Conservation (phyloP, 2,113 vertebrate genomes). For the Eubucco bourcierii region DNA sequence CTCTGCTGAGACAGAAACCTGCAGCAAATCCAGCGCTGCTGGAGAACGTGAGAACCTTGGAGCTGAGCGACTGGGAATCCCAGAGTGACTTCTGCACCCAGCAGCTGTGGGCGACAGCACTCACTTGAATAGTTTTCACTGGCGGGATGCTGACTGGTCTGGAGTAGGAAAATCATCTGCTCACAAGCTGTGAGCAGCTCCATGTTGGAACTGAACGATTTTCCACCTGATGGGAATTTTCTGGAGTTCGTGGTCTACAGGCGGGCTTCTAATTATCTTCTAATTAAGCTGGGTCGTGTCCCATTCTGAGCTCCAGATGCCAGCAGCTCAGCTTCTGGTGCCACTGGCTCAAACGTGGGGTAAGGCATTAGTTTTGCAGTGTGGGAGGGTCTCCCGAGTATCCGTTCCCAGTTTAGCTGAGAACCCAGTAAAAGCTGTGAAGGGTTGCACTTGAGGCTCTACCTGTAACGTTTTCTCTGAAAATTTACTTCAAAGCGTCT, state of each 20-base stretch:
- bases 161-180: neutral
- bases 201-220: neutral
- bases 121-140: neutral
- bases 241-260: accelerated
- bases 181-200: neutral
- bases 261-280: neutral
- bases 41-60: neutral
- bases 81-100: neutral
- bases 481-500: neutral
- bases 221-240: neutral
- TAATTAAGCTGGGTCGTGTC: neutral
- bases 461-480: accelerated
- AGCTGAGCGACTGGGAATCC: neutral
- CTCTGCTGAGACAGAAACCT: neutral
- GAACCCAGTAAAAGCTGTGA: neutral
- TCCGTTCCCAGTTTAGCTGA: neutral
- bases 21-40: neutral
- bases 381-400: neutral
- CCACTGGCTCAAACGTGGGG: neutral
- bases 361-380: accelerated
- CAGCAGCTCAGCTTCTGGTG: neutral
- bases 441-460: neutral
- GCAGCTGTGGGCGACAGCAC: neutral
- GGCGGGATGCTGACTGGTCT: neutral
- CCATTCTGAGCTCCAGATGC: neutral